Evolutionary conservation across 2,888 invertebrate species (phyloP), one percentile per base, ranked within the genome.

Genomic region (Caenorhabditis afra): DNA sequence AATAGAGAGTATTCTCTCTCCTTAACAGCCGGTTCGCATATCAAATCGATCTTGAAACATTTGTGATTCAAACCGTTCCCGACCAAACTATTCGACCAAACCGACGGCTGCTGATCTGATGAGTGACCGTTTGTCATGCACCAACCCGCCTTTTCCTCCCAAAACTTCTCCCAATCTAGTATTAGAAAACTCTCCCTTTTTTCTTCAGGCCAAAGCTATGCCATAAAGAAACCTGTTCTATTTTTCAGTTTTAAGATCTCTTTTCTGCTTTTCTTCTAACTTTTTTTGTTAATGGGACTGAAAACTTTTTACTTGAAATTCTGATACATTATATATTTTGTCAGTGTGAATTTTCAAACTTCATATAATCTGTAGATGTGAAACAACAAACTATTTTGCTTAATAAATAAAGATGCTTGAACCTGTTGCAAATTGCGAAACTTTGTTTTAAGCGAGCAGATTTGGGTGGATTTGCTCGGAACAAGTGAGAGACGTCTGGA

Each of bases 11-110:
- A 7, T 23, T 23, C 16, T 18, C 29, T 37, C 64, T 47, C 44
- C 4, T 37, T 61, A 64, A 57, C 41, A 44, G 70, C 77, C 77
- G 77, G 77, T 77, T 59, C 45, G 59, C 65, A 77, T 77, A 70
- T 70, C 66, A 61, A 67, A 70, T 58, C 65, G 77, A 77, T 77
- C 77, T 77, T 70, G 18, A 58, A 35, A 23, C 29, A 18, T 14
- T 64, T 73, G 73, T 73, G 73, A 73, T 73, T 58, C 73, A 64
- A 73, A 57, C 62, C 57, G 55, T 49, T 53, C 53, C 57, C 55
- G 65, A 76, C 76, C 76, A 76, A 76, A 76, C 52, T 23, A 45
- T 57, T 14, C 20, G 29, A 44, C 41, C 52, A 39, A 23, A 45
- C 23, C 37, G 12, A 18, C 37, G 35, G 1, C 18, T 3, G 3